Evolutionary conservation across 2,888 invertebrate genomes (phyloP).

Genomic region (Tetramorium bicarinatum): DNA sequence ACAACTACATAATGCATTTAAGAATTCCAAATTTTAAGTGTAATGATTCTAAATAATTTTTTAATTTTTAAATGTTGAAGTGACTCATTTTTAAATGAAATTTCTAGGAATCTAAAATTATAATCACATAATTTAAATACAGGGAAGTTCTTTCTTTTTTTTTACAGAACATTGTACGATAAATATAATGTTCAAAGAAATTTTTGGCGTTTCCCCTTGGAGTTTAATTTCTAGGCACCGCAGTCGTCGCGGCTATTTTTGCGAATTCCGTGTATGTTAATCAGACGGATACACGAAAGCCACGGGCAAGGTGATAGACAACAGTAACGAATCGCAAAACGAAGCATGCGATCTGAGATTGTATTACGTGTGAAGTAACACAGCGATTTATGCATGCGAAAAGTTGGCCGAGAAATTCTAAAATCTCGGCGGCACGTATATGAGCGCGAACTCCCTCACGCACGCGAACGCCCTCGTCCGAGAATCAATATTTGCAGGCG

Average conservation of each 20-base stretch:
- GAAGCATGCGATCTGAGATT: conserved; percentile 20
- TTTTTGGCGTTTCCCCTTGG: neutral
- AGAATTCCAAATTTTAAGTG: neutral
- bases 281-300: conserved; percentile 1
- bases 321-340: conserved; percentile 32
- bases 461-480: conserved; percentile 14
- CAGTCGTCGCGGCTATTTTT: conserved; percentile 6
- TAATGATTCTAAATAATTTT: neutral
- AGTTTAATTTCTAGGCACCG: neutral
- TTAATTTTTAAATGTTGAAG: neutral
- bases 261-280: conserved; percentile 16
- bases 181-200: neutral
- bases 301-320: conserved; percentile 20
- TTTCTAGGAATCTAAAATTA: neutral
- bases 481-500: conserved; percentile 50
- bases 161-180: neutral
- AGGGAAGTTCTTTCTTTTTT: neutral
- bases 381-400: conserved; percentile 38
- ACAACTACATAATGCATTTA: neutral
- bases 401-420: conserved; percentile 44
- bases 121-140: neutral
- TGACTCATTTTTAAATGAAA: neutral
- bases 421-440: conserved; percentile 30
- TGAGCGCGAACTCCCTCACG: conserved; percentile 18
- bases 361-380: conserved; percentile 39